Evolutionary conservation across 2,113 vertebrate genomes (phyloP).

Genomic region (Mugil cephalus): DNA sequence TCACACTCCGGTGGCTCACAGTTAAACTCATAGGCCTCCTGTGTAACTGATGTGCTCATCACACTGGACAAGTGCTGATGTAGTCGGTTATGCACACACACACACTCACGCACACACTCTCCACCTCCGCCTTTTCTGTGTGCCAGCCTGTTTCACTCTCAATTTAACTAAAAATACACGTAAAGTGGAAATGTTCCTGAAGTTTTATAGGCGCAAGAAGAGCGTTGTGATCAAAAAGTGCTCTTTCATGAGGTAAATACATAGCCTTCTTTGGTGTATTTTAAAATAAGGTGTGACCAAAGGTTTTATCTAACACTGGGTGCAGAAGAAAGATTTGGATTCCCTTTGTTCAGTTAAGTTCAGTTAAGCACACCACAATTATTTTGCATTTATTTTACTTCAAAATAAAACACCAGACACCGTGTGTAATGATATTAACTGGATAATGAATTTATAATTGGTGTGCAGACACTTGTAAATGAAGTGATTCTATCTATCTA

Average conservation of each 20-base stretch:
- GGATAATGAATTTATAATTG: too few species aligned
- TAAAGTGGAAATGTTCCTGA: not conserved
- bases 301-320: too few species aligned
- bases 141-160: not conserved
- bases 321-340: too few species aligned
- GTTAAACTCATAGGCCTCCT: constrained; percentile 32
- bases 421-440: too few species aligned
- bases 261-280: too few species aligned
- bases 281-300: too few species aligned
- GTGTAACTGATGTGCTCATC: constrained; percentile 31
- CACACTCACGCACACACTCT: not conserved
- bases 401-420: too few species aligned
- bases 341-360: too few species aligned
- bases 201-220: not conserved
- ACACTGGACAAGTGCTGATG: constrained; percentile 12
- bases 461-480: too few species aligned
- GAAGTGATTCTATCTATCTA: too few species aligned
- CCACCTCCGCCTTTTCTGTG: constrained; percentile 15
- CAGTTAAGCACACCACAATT: too few species aligned
- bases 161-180: constrained; percentile 1
- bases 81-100: constrained; percentile 8
- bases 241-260: not conserved
- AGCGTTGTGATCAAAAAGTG: not conserved
- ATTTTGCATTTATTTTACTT: too few species aligned
- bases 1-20: constrained; percentile 26